Conservation (phyloP, 2,797 vertebrate genomes). For the Pristis pectinata region DNA sequence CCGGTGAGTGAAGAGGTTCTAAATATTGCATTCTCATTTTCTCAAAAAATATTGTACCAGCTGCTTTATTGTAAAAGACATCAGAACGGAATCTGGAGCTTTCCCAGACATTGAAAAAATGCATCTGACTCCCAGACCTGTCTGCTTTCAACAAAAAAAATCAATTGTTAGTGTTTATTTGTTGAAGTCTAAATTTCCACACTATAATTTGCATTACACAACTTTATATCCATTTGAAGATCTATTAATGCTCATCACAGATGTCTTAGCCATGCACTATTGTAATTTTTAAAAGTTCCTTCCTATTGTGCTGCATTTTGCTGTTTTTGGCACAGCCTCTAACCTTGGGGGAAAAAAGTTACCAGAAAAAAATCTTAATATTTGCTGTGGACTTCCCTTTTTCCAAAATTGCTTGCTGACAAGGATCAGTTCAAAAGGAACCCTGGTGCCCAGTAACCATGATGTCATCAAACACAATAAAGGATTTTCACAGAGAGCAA, state of each 20-base stretch:
- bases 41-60: neutral
- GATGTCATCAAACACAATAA: no score
- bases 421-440: no score
- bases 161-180: neutral
- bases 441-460: no score
- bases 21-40: neutral
- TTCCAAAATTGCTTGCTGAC: no score
- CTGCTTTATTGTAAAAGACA: constrained; percentile 40
- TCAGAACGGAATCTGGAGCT: constrained; percentile 49
- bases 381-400: no score
- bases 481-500: no score
- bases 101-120: constrained; percentile 10
- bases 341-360: no score
- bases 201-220: neutral
- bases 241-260: neutral
- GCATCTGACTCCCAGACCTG: neutral
- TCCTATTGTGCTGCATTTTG: no score
- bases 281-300: neutral
- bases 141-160: neutral
- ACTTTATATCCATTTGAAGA: neutral
- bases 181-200: neutral
- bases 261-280: neutral
- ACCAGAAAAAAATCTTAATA: no score
- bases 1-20: constrained; percentile 16
- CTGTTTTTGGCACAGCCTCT: no score